These are phyloP conservation scores for Molossus alvarezi DNA, from an alignment of 2,797 vertebrate genomes.

Conservation along the genomic window DNA sequence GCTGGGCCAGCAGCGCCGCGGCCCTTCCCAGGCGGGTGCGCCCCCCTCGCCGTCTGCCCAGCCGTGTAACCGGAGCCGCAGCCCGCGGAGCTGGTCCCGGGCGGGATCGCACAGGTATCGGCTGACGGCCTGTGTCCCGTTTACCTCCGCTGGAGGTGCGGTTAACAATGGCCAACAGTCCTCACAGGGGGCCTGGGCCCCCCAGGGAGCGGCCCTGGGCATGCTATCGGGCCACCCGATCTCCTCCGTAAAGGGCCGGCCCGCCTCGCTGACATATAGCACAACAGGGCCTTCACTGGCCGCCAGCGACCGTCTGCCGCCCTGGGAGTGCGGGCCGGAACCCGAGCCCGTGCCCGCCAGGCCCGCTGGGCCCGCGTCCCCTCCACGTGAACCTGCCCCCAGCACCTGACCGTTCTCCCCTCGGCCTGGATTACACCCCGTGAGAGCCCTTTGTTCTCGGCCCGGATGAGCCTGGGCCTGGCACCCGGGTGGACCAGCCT, in stretches of 20 bases:
- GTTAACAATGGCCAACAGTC: slow-evolving; percentile 95
- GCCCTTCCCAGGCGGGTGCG: neutral
- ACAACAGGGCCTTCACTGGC: slow-evolving; percentile 96
- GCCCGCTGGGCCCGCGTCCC: slow-evolving; percentile 83
- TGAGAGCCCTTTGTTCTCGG: slow-evolving; percentile 92
- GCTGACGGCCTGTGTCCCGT: slow-evolving; percentile 93
- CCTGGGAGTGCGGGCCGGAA: slow-evolving; percentile 92
- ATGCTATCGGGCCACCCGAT: slow-evolving; percentile 95
- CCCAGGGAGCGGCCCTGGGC: slow-evolving; percentile 92
- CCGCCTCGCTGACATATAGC: slow-evolving; percentile 94
- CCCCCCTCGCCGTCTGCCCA: slow-evolving; percentile 71
- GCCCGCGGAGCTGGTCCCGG: slow-evolving; percentile 89
- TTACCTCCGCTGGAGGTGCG: slow-evolving; percentile 92
- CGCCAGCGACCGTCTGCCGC: slow-evolving; percentile 95
- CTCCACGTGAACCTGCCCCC: slow-evolving; percentile 90
- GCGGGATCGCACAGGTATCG: slow-evolving; percentile 97
- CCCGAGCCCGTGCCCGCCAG: slow-evolving; percentile 92
- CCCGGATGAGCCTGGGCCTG: slow-evolving; percentile 83
- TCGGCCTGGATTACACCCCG: slow-evolving; percentile 88
- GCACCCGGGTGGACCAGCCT: slow-evolving; percentile 77
- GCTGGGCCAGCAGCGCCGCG: neutral
- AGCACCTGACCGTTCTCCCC: slow-evolving; percentile 89
- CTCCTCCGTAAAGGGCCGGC: slow-evolving; percentile 94
- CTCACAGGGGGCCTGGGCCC: slow-evolving; percentile 93
- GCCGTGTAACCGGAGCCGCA: slow-evolving; percentile 92